Base-by-base conservation (phyloP, 1,140 invertebrate species). In the Drosophila arawakana region DNA sequence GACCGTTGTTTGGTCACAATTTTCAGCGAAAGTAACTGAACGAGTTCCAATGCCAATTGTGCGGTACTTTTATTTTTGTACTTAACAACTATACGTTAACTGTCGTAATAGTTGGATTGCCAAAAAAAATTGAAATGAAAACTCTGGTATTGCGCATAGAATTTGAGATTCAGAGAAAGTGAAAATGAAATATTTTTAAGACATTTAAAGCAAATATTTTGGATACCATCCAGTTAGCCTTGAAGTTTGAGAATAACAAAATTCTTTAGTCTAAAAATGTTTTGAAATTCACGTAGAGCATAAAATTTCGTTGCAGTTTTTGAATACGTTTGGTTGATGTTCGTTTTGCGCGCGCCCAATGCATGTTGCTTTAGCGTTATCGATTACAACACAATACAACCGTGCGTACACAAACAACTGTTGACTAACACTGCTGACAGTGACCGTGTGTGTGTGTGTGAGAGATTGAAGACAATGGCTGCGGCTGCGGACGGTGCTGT, bases 391-490 rank as follows among this genome's bases (percentile, higher is more conserved):
- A 63, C 60, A 73, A 86, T 72, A 86, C 82, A 85, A 75, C 66
- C 73, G 69, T 80, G 81, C 80, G 62, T 73, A 71, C 62, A 62
- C 67, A 69, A 76, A 78, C 63, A 78, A 80, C 68, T 63, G 76
- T 70, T 85, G 66, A 83, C 84, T 77, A 86, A 80, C 80, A 86
- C 83, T 81, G 55, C 73, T 83, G 83, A 25, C 58, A 57, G 66
- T 62, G 58, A 61, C 47, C 65, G 71, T 69, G 65, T 69, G 71
- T 73, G 71, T 73, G 71, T 61, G 71, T 73, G 71, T 61, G 71
- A 69, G 71, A 70, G 72, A 91, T 92, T 90, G 88, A 86, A 91
- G 91, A 88, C 86, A 85, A 92, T 92, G 91, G 91, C 91, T 92
- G 85, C 81, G 91, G 91, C 89, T 92, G 89, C 80, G 85, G 91